Base-by-base conservation (phyloP, 2,888 invertebrate species). In the Polyommatus iphigenia region DNA sequence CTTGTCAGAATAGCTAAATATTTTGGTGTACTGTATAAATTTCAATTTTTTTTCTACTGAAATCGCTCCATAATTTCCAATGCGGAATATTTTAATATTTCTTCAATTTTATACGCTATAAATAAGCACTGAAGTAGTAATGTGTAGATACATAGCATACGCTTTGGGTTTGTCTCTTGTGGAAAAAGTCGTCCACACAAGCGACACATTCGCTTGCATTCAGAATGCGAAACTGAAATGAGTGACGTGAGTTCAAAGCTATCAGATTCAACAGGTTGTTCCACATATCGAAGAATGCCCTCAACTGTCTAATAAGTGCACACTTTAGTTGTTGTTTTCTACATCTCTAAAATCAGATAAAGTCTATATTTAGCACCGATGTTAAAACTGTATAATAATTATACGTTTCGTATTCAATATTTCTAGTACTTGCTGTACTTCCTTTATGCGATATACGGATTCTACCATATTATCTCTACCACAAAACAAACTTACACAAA, bases 241-340 rank as follows among this genome's bases (percentile, higher is more conserved):
- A 24, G 50, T 41, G 73, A 73, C 24, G 50, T 41, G 50, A 15
- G 24, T 32, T 75, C 75, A 54, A 75, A 75, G 75, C 75, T 20
- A 75, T 75, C 24, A 75, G 75, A 75, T 24, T 20, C 75, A 75
- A 75, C 75, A 75, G 75, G 75, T 75, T 29, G 54, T 75, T 75
- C 75, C 50, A 50, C 46, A 54, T 54, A 75, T 54, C 50, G 75
- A 75, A 75, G 75, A 75, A 24, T 72, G 29, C 67, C 24, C 29
- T 67, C 67, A 72, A 41, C 50, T 54, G 75, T 24, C 75, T 50
- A 54, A 75, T 54, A 50, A 54, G 75, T 67, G 67, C 15, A 67
- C 67, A 29, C 6, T 67, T 29, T 24, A 67, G 15, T 5, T 67
- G 29, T 67, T 67, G 67, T 67, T 67, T 54, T 32, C 29, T 24